Conservation (phyloP, 2,113 vertebrate species). For the Thunnus maccoyii region DNA sequence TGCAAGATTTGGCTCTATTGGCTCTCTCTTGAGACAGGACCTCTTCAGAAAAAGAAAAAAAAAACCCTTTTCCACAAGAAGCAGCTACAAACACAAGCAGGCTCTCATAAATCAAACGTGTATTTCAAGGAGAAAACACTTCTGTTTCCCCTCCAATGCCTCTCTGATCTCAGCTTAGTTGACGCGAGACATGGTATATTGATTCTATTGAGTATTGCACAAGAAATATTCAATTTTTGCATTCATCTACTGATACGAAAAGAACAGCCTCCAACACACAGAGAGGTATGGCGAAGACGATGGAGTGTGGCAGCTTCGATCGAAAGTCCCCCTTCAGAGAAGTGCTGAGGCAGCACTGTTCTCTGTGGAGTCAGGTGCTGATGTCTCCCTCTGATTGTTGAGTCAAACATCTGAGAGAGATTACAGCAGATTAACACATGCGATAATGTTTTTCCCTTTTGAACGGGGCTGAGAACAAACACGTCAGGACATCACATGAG, state of each 20-base stretch:
- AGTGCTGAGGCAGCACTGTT: slow-evolving; percentile 67
- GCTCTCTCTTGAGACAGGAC: slow-evolving; percentile 36
- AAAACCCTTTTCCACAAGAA: slow-evolving; percentile 4
- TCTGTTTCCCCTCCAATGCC: slow-evolving; percentile 32
- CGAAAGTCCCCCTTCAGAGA: slow-evolving; percentile 30
- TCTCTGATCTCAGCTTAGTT: slow-evolving; percentile 35
- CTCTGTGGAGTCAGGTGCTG: slow-evolving; percentile 38
- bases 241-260: slow-evolving; percentile 26
- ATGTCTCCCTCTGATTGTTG: slow-evolving; percentile 52
- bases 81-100: slow-evolving; percentile 19
- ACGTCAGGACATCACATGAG: no score
- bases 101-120: slow-evolving; percentile 56
- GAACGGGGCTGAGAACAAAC: slow-evolving; percentile 13
- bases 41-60: slow-evolving; percentile 15
- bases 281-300: slow-evolving; percentile 54
- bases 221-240: slow-evolving; percentile 55
- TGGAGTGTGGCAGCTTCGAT: slow-evolving; percentile 60
- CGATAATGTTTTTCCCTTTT: slow-evolving; percentile 43
- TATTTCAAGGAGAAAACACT: slow-evolving; percentile 44
- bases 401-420: slow-evolving; percentile 48
- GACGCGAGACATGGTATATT: slow-evolving; percentile 32
- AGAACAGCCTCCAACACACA: slow-evolving; percentile 19
- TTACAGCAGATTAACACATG: slow-evolving; percentile 57
- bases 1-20: slow-evolving; percentile 26
- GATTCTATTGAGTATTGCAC: slow-evolving; percentile 43